phyloP scores from a whole-genome alignment of 2,888 invertebrate species.

The Hypomecis atomaria region DNA sequence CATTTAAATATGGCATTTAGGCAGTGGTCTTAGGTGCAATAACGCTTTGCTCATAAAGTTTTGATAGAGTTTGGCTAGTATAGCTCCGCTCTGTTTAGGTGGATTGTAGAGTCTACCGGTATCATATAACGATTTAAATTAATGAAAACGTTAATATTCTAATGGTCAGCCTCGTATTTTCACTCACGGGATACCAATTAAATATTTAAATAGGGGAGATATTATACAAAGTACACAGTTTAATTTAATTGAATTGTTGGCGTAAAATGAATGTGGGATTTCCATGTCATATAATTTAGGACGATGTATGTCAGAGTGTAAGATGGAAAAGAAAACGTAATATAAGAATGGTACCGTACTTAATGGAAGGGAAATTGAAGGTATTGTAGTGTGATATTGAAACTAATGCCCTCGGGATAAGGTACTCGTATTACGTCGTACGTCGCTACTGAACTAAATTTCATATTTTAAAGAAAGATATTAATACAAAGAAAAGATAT shows the following conservation, averaged over 20 bases:
- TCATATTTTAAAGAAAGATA: too few species aligned
- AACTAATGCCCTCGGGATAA: background rate
- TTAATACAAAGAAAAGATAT: too few species aligned
- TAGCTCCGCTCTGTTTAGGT: too few species aligned
- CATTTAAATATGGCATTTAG: too few species aligned
- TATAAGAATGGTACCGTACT: background rate
- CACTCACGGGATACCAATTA: conserved; percentile 33
- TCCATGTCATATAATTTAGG: conserved; percentile 7
- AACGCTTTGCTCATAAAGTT: too few species aligned
- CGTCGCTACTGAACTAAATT: background rate
- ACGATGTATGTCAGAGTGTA: background rate
- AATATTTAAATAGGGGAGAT: conserved; percentile 32
- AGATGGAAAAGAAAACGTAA: conserved; percentile 1
- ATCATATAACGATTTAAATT: conserved; percentile 32
- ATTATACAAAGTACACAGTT: conserved; percentile 23
- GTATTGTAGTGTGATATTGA: background rate
- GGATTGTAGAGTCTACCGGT: conserved; percentile 2
- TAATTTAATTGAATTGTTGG: conserved; percentile 28
- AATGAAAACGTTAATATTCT: conserved; percentile 38
- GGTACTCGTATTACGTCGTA: background rate
- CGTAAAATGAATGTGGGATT: conserved; percentile 15
- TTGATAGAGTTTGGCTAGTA: too few species aligned
- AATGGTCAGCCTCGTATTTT: conserved; percentile 27
- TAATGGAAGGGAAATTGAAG: background rate
- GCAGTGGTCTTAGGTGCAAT: too few species aligned